These are phyloP conservation scores for Burhinus bistriatus DNA, from an alignment of 2,113 vertebrate species.

Conservation along the genomic window DNA sequence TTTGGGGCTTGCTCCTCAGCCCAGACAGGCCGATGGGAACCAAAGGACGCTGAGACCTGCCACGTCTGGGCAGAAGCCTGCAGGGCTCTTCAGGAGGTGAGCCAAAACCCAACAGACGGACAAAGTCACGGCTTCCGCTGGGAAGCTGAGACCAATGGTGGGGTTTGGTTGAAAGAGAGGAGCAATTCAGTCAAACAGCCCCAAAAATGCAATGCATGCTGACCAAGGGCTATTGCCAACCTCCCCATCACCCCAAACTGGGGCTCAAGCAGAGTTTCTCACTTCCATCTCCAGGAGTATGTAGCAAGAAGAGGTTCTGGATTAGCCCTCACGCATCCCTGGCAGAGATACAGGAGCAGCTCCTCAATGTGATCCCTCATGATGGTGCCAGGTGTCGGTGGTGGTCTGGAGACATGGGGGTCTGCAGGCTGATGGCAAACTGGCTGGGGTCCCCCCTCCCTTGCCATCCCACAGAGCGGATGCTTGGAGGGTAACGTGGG, in stretches of 20 bases:
- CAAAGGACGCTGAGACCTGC: neutral
- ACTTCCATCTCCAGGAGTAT: neutral
- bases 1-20: neutral
- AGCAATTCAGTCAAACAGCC: neutral
- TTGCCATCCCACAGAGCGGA: rapidly evolving
- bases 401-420: neutral
- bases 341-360: neutral
- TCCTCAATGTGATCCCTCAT: rapidly evolving
- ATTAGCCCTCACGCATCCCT: neutral
- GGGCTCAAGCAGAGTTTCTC: neutral
- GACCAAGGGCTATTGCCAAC: neutral
- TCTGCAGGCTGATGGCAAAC: neutral
- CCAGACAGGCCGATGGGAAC: neutral
- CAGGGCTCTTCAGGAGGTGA: neutral
- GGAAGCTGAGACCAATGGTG: neutral
- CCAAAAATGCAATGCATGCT: neutral
- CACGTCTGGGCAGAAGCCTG: neutral
- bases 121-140: neutral
- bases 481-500: neutral
- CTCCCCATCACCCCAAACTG: neutral
- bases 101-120: neutral
- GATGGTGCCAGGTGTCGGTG: rapidly evolving
- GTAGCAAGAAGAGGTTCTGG: neutral
- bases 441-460: neutral
- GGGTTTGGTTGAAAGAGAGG: neutral